Evolutionary conservation across 2,113 vertebrate species (phyloP).

Genomic region (Clarias macrocephalus): DNA sequence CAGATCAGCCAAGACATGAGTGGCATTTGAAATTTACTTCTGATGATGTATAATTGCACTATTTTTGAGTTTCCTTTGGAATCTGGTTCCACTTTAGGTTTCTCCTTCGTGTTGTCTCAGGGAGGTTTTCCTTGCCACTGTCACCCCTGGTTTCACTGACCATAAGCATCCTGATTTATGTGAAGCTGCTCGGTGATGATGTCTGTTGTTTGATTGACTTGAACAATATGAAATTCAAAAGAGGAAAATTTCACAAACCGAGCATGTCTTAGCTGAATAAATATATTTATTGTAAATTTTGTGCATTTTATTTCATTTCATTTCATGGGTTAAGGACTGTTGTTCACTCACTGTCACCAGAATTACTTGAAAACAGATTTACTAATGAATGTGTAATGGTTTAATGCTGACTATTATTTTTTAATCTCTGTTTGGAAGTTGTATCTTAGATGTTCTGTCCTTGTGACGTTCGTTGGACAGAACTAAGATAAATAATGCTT

Average conservation of each 20-base stretch:
- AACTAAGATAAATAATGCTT: too few relatives aligned
- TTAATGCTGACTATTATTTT: neutral
- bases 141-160: neutral
- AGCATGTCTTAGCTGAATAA: neutral
- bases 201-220: neutral
- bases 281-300: neutral
- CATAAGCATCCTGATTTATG: neutral
- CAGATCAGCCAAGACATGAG: neutral
- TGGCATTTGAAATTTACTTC: neutral
- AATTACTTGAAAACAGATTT: neutral
- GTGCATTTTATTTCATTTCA: neutral
- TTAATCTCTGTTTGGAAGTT: neutral
- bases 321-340: neutral
- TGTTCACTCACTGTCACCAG: neutral
- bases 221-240: neutral
- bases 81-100: neutral
- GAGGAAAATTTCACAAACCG: neutral
- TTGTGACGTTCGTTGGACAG: neutral
- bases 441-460: neutral
- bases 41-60: neutral
- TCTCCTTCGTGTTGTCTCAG: neutral
- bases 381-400: neutral
- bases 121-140: neutral
- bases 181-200: neutral
- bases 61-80: neutral